These are phyloP conservation scores for Itoplectis maculator DNA, from an alignment of 2,888 invertebrate genomes.

Conservation along the genomic window DNA sequence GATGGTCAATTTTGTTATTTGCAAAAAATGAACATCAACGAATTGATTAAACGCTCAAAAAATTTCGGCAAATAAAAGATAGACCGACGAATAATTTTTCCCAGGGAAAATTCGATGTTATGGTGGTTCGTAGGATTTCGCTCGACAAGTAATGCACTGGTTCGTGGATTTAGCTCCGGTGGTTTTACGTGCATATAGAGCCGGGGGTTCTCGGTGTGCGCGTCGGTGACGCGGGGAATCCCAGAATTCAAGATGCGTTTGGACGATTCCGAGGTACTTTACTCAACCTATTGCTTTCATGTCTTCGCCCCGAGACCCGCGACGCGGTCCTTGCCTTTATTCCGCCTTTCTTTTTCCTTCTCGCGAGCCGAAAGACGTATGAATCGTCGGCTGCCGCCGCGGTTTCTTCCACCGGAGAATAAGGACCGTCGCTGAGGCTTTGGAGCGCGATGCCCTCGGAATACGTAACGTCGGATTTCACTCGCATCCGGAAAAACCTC, in stretches of 20 bases:
- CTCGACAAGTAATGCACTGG: constrained; percentile 18
- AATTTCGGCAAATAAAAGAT: neutral
- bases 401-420: constrained; percentile 71
- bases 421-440: constrained; percentile 73
- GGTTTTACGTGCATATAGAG: neutral
- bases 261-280: constrained; percentile 73
- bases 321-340: constrained; percentile 50
- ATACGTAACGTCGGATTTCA: constrained; percentile 81
- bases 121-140: neutral
- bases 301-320: constrained; percentile 27
- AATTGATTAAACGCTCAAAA: neutral
- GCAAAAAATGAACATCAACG: neutral
- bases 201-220: constrained; percentile 49
- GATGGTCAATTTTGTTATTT: no score
- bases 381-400: constrained; percentile 77
- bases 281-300: constrained; percentile 70
- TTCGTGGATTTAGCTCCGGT: constrained; percentile 9
- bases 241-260: constrained; percentile 76
- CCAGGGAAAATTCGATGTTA: neutral
- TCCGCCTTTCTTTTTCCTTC: constrained; percentile 23
- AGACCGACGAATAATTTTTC: neutral
- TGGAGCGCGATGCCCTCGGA: constrained; percentile 79
- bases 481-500: constrained; percentile 67
- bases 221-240: constrained; percentile 63
- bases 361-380: constrained; percentile 75